phyloP scores from a whole-genome alignment of 2,113 vertebrate species.

The Patagioenas fasciata region DNA sequence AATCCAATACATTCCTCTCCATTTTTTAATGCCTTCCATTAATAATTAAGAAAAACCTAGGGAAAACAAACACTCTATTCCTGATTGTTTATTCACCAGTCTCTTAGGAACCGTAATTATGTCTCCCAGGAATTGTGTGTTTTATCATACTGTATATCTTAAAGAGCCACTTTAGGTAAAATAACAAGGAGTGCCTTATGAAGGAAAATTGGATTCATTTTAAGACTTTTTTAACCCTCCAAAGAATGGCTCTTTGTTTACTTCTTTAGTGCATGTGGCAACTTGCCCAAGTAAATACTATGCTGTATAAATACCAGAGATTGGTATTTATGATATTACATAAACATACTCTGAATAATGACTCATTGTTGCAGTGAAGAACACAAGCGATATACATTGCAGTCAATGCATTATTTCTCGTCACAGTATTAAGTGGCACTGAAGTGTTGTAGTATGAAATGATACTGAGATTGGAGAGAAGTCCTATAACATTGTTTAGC shows the following conservation, averaged over 20 bases:
- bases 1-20: slow-evolving; percentile 13
- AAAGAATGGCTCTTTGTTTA: slow-evolving; percentile 83
- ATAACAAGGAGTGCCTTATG: slow-evolving; percentile 76
- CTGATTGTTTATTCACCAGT: slow-evolving; percentile 66
- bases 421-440: background rate
- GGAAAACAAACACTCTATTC: slow-evolving; percentile 58
- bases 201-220: slow-evolving; percentile 78
- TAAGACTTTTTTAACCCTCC: slow-evolving; percentile 70
- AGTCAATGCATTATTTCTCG: slow-evolving; percentile 9
- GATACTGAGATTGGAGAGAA: background rate
- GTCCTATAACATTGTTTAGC: background rate
- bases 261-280: slow-evolving; percentile 73
- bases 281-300: slow-evolving; percentile 77
- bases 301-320: slow-evolving; percentile 76
- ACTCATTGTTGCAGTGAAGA: slow-evolving; percentile 70
- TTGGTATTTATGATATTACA: slow-evolving; percentile 80
- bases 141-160: slow-evolving; percentile 75
- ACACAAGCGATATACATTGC: slow-evolving; percentile 17
- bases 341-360: slow-evolving; percentile 74
- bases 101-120: slow-evolving; percentile 71
- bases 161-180: slow-evolving; percentile 72
- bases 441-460: accelerated
- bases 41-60: slow-evolving; percentile 45
- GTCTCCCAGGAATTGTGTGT: slow-evolving; percentile 62
- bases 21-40: slow-evolving; percentile 50